Evolutionary conservation across 1,140 invertebrate genomes (phyloP).

Genomic region (Bursaphelenchus mucronatus): DNA sequence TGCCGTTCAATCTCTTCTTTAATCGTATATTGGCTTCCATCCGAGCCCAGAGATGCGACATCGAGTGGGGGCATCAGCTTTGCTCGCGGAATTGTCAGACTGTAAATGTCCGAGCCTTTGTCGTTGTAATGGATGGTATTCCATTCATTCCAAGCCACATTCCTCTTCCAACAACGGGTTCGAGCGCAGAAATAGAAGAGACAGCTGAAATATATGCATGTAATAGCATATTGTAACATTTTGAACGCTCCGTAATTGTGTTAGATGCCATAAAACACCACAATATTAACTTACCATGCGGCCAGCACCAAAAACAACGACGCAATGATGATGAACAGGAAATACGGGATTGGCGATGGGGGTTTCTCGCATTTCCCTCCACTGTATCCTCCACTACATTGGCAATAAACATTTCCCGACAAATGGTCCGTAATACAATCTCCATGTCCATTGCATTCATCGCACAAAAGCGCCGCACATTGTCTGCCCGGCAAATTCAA

Average conservation of each 20-base stretch:
- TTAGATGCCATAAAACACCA: too few species aligned
- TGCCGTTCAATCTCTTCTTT: constrained; percentile 56
- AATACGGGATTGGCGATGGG: constrained; percentile 46
- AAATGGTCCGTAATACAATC: constrained; percentile 53
- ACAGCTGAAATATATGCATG: constrained; percentile 47
- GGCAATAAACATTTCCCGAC: constrained; percentile 53
- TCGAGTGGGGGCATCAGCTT: constrained; percentile 51
- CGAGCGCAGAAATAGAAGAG: constrained; percentile 55
- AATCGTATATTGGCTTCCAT: constrained; percentile 56
- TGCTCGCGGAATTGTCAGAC: constrained; percentile 57
- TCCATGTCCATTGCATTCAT: constrained; percentile 56
- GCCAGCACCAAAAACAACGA: constrained; percentile 55
- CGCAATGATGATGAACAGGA: constrained; percentile 54
- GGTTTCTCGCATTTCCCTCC: constrained; percentile 54
- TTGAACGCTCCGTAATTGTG: too few species aligned
- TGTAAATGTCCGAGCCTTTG: constrained; percentile 50
- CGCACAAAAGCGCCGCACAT: constrained; percentile 57
- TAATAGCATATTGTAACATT: too few species aligned
- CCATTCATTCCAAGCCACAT: constrained; percentile 2
- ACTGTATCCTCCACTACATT: constrained; percentile 54
- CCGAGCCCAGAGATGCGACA: constrained; percentile 48
- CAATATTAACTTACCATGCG: constrained; percentile 41
- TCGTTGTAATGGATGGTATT: constrained; percentile 37
- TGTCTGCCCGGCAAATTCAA: constrained; percentile 38
- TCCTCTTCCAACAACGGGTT: constrained; percentile 51